phyloP scores from a whole-genome alignment of 2,113 vertebrate species.

The Channa argus region DNA sequence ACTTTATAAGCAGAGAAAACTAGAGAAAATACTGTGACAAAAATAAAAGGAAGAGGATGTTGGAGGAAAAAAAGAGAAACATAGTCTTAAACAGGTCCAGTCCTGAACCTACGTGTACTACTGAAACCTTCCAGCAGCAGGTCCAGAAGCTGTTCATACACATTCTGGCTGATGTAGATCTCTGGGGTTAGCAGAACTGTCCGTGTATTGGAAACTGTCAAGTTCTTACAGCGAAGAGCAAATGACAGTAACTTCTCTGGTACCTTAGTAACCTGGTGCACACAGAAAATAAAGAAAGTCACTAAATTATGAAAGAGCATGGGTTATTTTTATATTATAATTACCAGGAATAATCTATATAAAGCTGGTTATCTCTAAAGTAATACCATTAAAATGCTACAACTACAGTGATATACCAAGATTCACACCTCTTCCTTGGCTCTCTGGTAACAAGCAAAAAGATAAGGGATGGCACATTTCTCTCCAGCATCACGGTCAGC shows the following conservation, averaged over 20 bases:
- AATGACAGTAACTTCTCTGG: conserved; percentile 94
- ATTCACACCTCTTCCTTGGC: conserved; percentile 92
- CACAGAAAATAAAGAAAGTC: conserved; percentile 2
- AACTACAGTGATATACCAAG: neutral
- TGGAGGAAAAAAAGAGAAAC: neutral
- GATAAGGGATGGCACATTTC: conserved; percentile 90
- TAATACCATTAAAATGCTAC: neutral
- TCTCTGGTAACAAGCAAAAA: conserved; percentile 94
- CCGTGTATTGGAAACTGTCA: conserved; percentile 90
- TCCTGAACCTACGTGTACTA: conserved; percentile 87
- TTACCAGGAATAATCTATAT: conserved; percentile 2
- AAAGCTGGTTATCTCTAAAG: neutral
- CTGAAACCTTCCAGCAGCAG: conserved; percentile 90
- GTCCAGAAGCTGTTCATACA: conserved; percentile 94
- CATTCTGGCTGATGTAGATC: conserved; percentile 93
- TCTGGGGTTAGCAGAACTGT: conserved; percentile 96
- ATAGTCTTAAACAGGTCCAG: neutral
- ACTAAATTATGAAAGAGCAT: conserved; percentile 9
- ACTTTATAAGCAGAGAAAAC: conserved; percentile 1
- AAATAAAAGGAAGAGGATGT: neutral
- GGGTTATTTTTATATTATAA: conserved; percentile 18
- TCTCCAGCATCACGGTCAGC: conserved; percentile 96
- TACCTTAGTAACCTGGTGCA: conserved; percentile 92
- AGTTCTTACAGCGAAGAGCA: conserved; percentile 91
- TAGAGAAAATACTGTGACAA: neutral